Evolutionary conservation across 2,888 invertebrate species (phyloP), one percentile per base, ranked within the genome.

Genomic region (Sphaerophoria rueppellii): DNA sequence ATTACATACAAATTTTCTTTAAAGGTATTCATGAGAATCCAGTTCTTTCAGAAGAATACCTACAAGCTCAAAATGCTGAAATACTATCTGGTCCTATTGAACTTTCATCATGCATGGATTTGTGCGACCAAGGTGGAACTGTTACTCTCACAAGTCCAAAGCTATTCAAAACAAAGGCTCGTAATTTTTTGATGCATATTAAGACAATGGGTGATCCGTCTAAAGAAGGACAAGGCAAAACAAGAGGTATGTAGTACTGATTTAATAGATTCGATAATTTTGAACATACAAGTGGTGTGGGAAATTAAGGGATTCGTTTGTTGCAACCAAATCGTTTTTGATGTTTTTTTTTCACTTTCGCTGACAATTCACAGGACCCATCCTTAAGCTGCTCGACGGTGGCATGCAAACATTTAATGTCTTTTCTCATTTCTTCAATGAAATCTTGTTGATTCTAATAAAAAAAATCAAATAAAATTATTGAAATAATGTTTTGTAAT

Each of bases 51-150:
- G 95, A 94, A 87, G 96, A 96, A 91, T 98, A 97, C 91, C 92
- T 97, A 63, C 95, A 96, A 88, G 95, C 96, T 6, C 97, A 98
- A 89, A 97, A 98, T 90, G 97, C 97, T 0, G 97, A 98, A 90
- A 96, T 98, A 80, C 92, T 98, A 57, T 98, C 97, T 12, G 98
- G 98, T 0, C 98, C 98, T 0, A 93, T 98, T 60, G 94, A 96
- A 89, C 92, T 98, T 16, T 94, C 95, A 4, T 94, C 96, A 0
- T 96, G 96, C 87, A 93, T 98, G 82, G 98, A 98, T 91, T 90
- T 98, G 77, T 96, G 96, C 0, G 97, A 96, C 89, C 96, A 96
- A 89, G 95, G 95, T 12, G 98, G 98, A 4, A 95, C 95, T 32
- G 94, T 98, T 24, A 96, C 97, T 6, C 92, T 98, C 75, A 97